Base-by-base conservation (phyloP, 2,888 invertebrate genomes). In the Heliconius ismenius region DNA sequence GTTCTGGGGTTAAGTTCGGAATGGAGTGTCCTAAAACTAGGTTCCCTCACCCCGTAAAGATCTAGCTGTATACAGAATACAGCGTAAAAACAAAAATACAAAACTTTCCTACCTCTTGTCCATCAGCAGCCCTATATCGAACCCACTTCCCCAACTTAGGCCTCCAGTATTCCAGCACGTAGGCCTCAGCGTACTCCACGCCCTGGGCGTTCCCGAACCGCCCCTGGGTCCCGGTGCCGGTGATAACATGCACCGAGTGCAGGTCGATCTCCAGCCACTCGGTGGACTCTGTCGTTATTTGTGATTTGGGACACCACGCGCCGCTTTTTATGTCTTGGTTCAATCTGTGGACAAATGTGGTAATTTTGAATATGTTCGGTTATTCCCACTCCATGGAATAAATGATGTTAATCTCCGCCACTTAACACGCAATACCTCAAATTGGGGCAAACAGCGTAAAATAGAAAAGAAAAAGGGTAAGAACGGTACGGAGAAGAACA, bases 171-270 rank as follows among this genome's bases (percentile, higher is more conserved):
- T 98, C 98, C 77, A 98, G 89, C 81, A 97, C 95, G 91, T 97
- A 98, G 58, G 96, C 95, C 89, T 98, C 98, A 21, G 98, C 96
- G 91, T 95, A 98, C 90, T 98, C 98, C 83, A 96, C 96, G 49
- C 98, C 98, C 89, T 97, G 96, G 54, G 98, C 98, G 90, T 98
- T 98, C 43, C 98, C 98, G 89, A 98, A 98, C 74, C 98, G 96
- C 39, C 98, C 98, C 92, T 98, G 98, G 1, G 96, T 96, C 82
- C 96, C 96, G 13, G 97, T 95, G 28, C 96, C 97, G 0, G 98
- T 97, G 86, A 98, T 96, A 87, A 98, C 96, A 91, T 97, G 97
- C 68, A 97, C 96, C 28, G 95, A 93, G 85, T 96, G 96, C 81
- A 98, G 95, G 88, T 98, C 96, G 81, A 97, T 95, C 94, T 98